phyloP scores from a whole-genome alignment of 1,140 invertebrate genomes.

The Aporrectodea caliginosa region DNA sequence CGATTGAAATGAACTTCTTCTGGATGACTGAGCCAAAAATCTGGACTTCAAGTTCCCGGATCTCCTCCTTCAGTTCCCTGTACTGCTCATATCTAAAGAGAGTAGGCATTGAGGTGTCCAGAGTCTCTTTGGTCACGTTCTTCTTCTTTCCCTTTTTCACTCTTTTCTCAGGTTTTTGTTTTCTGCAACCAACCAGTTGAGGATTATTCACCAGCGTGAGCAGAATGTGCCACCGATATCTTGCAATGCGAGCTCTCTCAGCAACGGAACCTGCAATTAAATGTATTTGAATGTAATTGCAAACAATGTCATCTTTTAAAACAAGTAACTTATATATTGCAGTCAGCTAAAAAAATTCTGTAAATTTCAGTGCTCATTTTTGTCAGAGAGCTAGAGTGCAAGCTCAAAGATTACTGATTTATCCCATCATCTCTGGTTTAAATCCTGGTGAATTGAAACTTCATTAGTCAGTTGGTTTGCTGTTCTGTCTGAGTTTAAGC shows the following conservation, averaged over 20 bases:
- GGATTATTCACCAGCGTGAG: not conserved
- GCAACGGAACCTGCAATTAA: not conserved
- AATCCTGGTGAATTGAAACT: too few relatives aligned
- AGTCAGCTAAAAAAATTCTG: too few relatives aligned
- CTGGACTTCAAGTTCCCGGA: not conserved
- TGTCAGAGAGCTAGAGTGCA: too few relatives aligned
- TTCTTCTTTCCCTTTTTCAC: not conserved
- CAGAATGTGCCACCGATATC: not conserved
- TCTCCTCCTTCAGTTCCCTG: not conserved
- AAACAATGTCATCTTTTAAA: too few relatives aligned
- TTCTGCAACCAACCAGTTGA: not conserved
- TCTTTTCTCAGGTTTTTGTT: not conserved
- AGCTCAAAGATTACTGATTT: too few relatives aligned
- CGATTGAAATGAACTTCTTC: not conserved
- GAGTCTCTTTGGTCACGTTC: not conserved
- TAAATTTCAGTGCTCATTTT: too few relatives aligned
- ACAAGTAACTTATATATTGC: too few relatives aligned
- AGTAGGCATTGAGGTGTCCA: not conserved
- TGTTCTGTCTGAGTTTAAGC: too few relatives aligned
- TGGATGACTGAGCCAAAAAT: not conserved
- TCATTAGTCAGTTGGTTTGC: too few relatives aligned
- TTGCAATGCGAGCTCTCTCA: not conserved
- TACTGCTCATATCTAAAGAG: not conserved
- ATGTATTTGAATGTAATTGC: too few relatives aligned
- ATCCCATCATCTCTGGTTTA: too few relatives aligned